Conservation (phyloP, 2,113 vertebrate genomes). For the Leucopternis melanops region DNA sequence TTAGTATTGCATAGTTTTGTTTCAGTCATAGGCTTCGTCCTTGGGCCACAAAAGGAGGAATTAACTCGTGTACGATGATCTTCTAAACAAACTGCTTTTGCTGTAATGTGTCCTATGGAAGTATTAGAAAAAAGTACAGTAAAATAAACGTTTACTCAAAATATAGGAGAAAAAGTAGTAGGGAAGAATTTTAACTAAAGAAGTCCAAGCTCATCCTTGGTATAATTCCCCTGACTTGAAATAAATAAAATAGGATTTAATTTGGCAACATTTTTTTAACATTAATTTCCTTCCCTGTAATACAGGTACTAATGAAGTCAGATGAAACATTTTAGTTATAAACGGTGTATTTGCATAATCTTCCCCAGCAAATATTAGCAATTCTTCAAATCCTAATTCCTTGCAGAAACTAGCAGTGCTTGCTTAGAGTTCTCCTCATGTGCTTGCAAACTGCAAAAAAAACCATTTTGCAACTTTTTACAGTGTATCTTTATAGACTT, state of each 20-base stretch:
- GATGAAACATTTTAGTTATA: neutral
- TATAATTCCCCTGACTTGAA: neutral
- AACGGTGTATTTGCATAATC: neutral
- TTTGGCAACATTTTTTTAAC: neutral
- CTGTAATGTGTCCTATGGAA: conserved; percentile 82
- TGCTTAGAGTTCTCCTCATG: neutral
- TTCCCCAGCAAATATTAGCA: neutral
- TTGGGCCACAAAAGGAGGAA: conserved; percentile 81
- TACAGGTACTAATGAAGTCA: neutral
- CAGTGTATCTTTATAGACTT: neutral
- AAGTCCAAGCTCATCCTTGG: neutral
- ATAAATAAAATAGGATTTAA: neutral
- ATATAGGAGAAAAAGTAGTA: neutral
- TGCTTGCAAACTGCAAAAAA: neutral
- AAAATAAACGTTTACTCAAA: neutral
- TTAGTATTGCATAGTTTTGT: conserved; percentile 87
- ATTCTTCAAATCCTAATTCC: neutral
- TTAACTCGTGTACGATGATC: conserved; percentile 86
- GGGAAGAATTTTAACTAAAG: neutral
- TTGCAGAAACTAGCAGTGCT: neutral
- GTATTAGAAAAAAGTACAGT: neutral
- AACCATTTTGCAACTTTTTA: neutral
- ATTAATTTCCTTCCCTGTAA: neutral
- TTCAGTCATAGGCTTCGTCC: conserved; percentile 76
- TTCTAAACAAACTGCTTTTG: conserved; percentile 88